A percentile compares a stretch with the other conserved stretches of the same genome.
phyloP scores from a whole-genome alignment of 1,140 invertebrate species.

The Plodia interpunctella region DNA sequence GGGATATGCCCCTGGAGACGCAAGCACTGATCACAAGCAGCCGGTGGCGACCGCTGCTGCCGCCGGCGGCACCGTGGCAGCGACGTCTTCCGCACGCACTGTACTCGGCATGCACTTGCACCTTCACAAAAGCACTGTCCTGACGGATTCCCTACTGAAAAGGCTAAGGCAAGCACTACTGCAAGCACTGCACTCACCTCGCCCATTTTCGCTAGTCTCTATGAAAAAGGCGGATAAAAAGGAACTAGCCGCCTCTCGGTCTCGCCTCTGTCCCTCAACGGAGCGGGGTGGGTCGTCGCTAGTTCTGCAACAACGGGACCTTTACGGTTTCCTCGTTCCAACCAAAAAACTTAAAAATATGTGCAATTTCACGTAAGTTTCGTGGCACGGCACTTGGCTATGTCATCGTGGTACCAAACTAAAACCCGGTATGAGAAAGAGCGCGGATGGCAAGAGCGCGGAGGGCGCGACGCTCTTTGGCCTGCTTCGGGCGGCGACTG shows the following conservation, averaged over 20 bases:
- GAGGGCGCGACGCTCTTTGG: conserved; percentile 66
- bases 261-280: conserved; percentile 65
- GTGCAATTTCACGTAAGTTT: conserved; percentile 68
- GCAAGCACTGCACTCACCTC: conserved; percentile 73
- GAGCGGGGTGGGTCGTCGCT: conserved; percentile 64
- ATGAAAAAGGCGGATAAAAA: conserved; percentile 69
- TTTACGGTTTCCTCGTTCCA: conserved; percentile 67
- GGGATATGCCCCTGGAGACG: conserved; percentile 25
- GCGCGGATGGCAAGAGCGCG: conserved; percentile 64
- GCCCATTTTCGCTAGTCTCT: conserved; percentile 75
- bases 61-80: conserved; percentile 16
- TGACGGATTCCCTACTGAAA: conserved; percentile 41
- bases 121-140: conserved; percentile 56
- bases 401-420: conserved; percentile 72
- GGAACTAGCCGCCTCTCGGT: conserved; percentile 65
- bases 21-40: conserved; percentile 46
- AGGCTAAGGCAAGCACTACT: conserved; percentile 62
- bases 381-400: conserved; percentile 69
- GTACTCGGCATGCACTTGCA: conserved; percentile 58
- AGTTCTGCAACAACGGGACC: conserved; percentile 73
- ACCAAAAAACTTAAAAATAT: conserved; percentile 71
- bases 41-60: conserved; percentile 14
- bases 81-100: conserved; percentile 45
- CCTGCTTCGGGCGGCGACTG: conserved; percentile 73
- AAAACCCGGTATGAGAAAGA: conserved; percentile 71